Percentiles rank a stretch among this genome's conserved stretches.
Conservation (phyloP, 2,797 vertebrate species). For the Schizopygopsis malacanthus region DNA sequence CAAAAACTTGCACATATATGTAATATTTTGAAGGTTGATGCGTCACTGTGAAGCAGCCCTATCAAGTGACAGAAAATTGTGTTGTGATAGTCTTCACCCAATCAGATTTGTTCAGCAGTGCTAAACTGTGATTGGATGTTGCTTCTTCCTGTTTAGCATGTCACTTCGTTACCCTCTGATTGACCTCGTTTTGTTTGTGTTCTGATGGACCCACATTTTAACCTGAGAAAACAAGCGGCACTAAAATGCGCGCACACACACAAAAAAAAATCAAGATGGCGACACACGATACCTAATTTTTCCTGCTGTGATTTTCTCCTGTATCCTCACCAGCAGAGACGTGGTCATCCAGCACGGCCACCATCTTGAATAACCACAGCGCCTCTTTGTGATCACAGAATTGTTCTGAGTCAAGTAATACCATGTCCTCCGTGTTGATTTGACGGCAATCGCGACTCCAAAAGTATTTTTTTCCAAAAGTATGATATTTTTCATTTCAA, state of each 20-base stretch:
- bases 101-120: constrained; percentile 22
- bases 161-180: constrained; percentile 60
- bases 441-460: neutral
- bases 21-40: neutral
- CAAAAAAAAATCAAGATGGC: constrained; percentile 74
- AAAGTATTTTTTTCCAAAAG: neutral
- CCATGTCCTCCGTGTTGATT: neutral
- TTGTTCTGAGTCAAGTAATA: neutral
- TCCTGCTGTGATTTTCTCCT: constrained; percentile 47
- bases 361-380: constrained; percentile 47
- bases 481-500: neutral
- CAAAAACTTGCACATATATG: neutral
- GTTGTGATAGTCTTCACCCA: constrained; percentile 29
- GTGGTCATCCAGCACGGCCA: constrained; percentile 1
- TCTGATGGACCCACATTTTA: constrained; percentile 64
- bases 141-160: constrained; percentile 46
- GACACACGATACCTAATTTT: constrained; percentile 70
- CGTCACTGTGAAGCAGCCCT: constrained; percentile 4
- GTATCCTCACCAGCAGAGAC: constrained; percentile 23
- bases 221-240: constrained; percentile 30
- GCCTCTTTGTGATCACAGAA: neutral
- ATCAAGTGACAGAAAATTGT: neutral
- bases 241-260: constrained; percentile 45
- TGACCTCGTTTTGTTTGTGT: constrained; percentile 69
- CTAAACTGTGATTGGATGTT: constrained; percentile 22